Evolutionary conservation across 2,113 vertebrate genomes (phyloP).

Genomic region (Chelonoidis abingdonii): DNA sequence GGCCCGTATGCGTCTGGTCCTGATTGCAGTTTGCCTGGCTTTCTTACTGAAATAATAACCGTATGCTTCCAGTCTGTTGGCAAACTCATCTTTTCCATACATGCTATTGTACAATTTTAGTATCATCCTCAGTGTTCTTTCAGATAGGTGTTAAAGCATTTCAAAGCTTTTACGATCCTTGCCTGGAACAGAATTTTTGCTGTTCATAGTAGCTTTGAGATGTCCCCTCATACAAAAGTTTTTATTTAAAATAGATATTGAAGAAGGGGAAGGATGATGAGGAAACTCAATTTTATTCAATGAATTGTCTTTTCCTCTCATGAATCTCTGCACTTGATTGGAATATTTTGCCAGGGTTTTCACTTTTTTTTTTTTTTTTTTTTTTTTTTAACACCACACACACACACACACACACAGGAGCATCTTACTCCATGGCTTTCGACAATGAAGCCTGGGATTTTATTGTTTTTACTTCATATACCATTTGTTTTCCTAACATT

Average conservation of each 20-base stretch:
- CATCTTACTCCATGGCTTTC: not conserved
- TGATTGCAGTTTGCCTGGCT: not conserved
- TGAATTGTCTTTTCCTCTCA: not conserved
- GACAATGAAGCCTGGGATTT: not conserved
- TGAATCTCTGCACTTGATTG: not conserved
- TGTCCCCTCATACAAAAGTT: not conserved
- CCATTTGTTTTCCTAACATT: not conserved
- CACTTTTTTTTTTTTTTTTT: not conserved
- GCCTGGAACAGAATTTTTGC: not conserved
- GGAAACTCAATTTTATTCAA: not conserved
- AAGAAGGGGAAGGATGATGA: too few species aligned
- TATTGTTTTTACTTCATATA: not conserved
- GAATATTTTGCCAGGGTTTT: not conserved
- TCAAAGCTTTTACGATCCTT: not conserved
- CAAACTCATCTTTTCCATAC: not conserved
- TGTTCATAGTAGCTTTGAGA: not conserved
- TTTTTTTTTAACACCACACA: too few species aligned
- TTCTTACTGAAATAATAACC: not conserved
- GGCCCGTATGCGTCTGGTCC: not conserved
- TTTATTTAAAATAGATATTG: too few species aligned
- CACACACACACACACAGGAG: not conserved
- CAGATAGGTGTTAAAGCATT: not conserved
- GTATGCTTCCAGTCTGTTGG: not conserved
- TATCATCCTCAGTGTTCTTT: not conserved
- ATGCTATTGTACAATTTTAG: not conserved